Evolutionary conservation across 2,888 invertebrate species (phyloP), one percentile per base, ranked within the genome.

Genomic region (Scaptomyza flava): DNA sequence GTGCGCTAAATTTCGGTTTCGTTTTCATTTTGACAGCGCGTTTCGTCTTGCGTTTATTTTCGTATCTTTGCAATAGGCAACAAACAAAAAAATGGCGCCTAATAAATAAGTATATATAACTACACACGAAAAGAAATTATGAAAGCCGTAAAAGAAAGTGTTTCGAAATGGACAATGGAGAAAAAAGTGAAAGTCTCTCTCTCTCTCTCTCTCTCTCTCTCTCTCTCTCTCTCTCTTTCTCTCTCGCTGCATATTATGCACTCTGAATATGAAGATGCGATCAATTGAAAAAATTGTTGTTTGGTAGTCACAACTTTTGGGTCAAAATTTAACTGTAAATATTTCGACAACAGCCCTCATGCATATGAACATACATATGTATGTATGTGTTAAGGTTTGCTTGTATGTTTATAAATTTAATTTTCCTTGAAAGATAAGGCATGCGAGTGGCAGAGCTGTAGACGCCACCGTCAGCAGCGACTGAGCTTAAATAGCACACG

Each of bases 371-470:
- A 17, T 17, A 17, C n/a, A 38, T 23, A 45, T 31, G 14, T 14
- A 7, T 14, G 14, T 38, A 31, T 64, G 50, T 69, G 9, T 20
- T 36, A 1, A n/a, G n/a, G n/a, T 6, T n/a, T 36, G 34, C 42
- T 17, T 41, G 7, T 20, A 34, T 42, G 9, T 75, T 58, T 67
- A 72, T 69, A 72, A 62, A 83, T 74, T 81, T 76, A 75, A 86
- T 87, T 91, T 89, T 91, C 91, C 91, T 91, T 91, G 91, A 91
- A 87, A 91, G 91, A 91, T 91, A 91, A 91, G 84, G 81, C 87
- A 64, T 66, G 69, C 51, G 58, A 52, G 42, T 38, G 36, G 59
- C 68, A 58, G 64, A 41, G 45, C 62, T 27, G 56, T 36, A 38
- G 30, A 47, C 50, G 54, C 27, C 50, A 45, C 30, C 59, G 58